phyloP scores from a whole-genome alignment of 2,797 vertebrate species.

The Phoebastria nigripes region DNA sequence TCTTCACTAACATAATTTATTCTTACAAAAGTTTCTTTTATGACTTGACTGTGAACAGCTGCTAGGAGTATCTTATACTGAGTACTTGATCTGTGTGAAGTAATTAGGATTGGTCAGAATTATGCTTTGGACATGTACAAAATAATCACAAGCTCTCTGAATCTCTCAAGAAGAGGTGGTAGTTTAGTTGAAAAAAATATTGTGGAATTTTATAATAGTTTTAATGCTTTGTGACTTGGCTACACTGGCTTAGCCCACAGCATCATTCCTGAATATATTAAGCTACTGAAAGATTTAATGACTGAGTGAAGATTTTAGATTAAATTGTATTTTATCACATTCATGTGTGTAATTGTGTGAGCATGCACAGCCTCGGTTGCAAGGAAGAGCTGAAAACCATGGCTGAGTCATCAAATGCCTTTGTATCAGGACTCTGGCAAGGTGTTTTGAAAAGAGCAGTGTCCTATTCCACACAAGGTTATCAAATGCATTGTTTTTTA shows the following conservation, averaged over 20 bases:
- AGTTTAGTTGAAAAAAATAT: neutral
- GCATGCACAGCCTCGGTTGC: neutral
- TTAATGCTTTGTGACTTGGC: slow-evolving; percentile 27
- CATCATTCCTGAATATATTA: slow-evolving; percentile 66
- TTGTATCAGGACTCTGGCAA: neutral
- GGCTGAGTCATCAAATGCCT: slow-evolving; percentile 4
- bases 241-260: slow-evolving; percentile 28
- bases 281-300: slow-evolving; percentile 56
- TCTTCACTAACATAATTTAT: neutral
- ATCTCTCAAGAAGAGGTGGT: neutral
- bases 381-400: slow-evolving; percentile 17
- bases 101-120: neutral
- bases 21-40: neutral
- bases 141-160: neutral
- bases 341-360: slow-evolving; percentile 29
- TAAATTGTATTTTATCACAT: slow-evolving; percentile 46
- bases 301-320: slow-evolving; percentile 57
- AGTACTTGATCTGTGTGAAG: neutral
- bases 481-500: neutral
- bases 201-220: slow-evolving; percentile 44
- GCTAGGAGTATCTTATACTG: neutral
- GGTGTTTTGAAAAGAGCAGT: neutral
- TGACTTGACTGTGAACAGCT: neutral
- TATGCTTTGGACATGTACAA: neutral
- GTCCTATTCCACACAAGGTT: neutral